Evolutionary conservation across 2,113 vertebrate genomes (phyloP).

Genomic region (Grallaria varia): DNA sequence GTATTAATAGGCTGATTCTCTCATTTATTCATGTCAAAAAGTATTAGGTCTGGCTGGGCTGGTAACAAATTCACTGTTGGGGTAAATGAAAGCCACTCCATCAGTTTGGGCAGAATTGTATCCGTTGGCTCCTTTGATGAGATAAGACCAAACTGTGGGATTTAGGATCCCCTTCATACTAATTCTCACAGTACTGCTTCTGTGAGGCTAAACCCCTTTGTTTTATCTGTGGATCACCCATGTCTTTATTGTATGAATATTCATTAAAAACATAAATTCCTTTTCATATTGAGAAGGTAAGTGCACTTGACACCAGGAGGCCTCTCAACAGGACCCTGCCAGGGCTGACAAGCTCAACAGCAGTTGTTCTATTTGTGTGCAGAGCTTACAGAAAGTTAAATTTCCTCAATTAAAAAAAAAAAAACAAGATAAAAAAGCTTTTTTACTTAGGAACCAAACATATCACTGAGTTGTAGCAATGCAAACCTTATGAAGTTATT

Average conservation of each 20-base stretch:
- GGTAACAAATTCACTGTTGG: slow-evolving; percentile 51
- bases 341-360: slow-evolving; percentile 39
- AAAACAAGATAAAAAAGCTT: neutral
- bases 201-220: neutral
- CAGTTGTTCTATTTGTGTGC: neutral
- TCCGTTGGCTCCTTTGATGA: neutral
- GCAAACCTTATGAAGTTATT: neutral
- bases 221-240: neutral
- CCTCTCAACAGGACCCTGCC: slow-evolving; percentile 36
- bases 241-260: slow-evolving; percentile 24
- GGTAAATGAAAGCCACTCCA: slow-evolving; percentile 47
- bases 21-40: slow-evolving; percentile 34
- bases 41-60: slow-evolving; percentile 28
- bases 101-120: slow-evolving; percentile 13
- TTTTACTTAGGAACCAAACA: neutral
- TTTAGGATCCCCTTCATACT: neutral
- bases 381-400: neutral
- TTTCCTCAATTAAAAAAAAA: neutral
- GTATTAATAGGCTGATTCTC: slow-evolving; percentile 44
- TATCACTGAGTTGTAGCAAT: neutral
- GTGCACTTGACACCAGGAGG: slow-evolving; percentile 42
- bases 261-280: slow-evolving; percentile 27
- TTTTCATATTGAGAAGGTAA: slow-evolving; percentile 7
- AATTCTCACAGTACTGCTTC: neutral
- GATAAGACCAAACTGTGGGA: neutral